A percentile compares a stretch with the other conserved stretches of the same genome.
Conservation (phyloP, 2,888 invertebrate genomes). For the Cremastinae sp. region DNA sequence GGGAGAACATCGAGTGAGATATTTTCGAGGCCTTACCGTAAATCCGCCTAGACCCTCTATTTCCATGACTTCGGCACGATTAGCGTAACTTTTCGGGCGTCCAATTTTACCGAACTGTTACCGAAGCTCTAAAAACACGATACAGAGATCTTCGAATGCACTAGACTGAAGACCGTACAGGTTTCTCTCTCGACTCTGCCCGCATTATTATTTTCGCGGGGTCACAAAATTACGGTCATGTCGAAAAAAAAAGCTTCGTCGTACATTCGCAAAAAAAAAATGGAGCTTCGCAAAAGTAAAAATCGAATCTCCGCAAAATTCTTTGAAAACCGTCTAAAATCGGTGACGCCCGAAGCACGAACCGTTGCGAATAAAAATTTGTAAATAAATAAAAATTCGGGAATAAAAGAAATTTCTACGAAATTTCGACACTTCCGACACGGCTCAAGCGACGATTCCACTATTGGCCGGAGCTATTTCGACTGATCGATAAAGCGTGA, state of each 20-base stretch:
- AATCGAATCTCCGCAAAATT: no score
- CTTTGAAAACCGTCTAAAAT: no score
- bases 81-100: no score
- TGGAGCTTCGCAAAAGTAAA: no score
- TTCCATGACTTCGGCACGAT: no score
- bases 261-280: constrained; percentile 18
- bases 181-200: constrained; percentile 13
- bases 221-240: constrained; percentile 44
- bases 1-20: neutral
- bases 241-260: constrained; percentile 22
- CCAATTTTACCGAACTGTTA: no score
- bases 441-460: neutral
- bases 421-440: no score
- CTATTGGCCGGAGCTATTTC: neutral
- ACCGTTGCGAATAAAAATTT: no score
- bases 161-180: constrained; percentile 16
- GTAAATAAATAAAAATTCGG: no score
- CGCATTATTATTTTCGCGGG: no score
- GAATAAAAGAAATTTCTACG: no score
- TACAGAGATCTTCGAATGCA: constrained; percentile 21
- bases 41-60: constrained; percentile 28
- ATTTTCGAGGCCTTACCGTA: constrained; percentile 48
- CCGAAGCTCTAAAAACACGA: neutral
- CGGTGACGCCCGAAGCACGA: no score
- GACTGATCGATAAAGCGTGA: neutral